Evolutionary conservation across 2,113 vertebrate genomes (phyloP).

Genomic region (Struthidea cinerea): DNA sequence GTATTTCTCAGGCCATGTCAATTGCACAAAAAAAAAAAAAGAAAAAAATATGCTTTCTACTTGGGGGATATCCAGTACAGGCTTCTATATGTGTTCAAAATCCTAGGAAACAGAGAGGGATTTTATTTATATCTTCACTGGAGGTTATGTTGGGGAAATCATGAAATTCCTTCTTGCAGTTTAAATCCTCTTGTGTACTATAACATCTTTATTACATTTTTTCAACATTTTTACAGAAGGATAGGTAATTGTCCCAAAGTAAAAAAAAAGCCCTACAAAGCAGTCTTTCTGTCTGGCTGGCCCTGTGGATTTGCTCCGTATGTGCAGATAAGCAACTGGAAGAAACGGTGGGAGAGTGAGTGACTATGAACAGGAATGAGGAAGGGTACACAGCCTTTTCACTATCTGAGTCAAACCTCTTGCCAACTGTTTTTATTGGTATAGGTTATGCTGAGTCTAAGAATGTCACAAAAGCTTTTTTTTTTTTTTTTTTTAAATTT

Average conservation of each 20-base stretch:
- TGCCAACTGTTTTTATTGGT: background rate
- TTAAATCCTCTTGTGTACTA: background rate
- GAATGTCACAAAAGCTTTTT: background rate
- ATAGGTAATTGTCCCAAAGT: background rate
- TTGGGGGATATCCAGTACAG: background rate
- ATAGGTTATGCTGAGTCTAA: background rate
- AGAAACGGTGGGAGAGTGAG: background rate
- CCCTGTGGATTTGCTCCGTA: background rate
- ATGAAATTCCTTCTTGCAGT: background rate
- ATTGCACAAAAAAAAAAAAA: background rate
- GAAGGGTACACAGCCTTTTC: background rate
- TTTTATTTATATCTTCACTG: background rate
- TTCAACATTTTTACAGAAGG: background rate
- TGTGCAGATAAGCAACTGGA: background rate
- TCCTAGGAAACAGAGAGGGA: background rate
- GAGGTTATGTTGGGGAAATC: background rate
- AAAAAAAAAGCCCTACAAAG: background rate
- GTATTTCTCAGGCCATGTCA: background rate
- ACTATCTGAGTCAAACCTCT: background rate
- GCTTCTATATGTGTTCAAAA: background rate
- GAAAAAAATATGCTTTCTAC: background rate
- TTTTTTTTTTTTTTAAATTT: background rate
- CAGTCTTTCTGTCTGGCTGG: background rate
- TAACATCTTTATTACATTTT: background rate
- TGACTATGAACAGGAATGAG: background rate